Conservation (phyloP, 2,113 vertebrate species). For the Tachycineta bicolor region DNA sequence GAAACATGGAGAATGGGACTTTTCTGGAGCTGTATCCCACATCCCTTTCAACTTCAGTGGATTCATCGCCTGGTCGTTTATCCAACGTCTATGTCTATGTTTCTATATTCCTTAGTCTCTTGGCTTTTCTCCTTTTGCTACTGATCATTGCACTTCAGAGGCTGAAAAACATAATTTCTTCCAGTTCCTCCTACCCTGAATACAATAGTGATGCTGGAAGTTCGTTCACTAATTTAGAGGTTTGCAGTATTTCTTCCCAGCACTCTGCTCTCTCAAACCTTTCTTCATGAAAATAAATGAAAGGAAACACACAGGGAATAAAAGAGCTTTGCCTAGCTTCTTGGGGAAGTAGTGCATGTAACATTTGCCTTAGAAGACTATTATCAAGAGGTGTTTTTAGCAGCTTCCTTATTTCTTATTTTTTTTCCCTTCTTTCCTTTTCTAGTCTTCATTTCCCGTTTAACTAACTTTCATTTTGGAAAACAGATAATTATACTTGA, state of each 20-base stretch:
- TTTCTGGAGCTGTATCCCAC: conserved; percentile 88
- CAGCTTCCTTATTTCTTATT: not conserved
- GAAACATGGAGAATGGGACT: conserved; percentile 82
- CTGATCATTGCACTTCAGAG: conserved; percentile 93
- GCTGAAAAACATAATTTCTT: conserved; percentile 96
- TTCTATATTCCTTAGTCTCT: conserved; percentile 93
- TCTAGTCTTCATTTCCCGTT: not conserved
- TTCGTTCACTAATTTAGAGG: conserved; percentile 97
- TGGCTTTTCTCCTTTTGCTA: conserved; percentile 91
- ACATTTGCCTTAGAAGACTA: conserved; percentile 31
- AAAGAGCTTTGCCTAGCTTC: not conserved
- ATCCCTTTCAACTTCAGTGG: conserved; percentile 84
- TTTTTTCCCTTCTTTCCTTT: not conserved
- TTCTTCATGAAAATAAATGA: conserved; percentile 79
- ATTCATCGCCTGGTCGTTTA: conserved; percentile 75
- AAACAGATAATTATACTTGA: not conserved
- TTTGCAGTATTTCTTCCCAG: conserved; percentile 93
- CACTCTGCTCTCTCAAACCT: conserved; percentile 89
- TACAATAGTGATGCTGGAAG: conserved; percentile 90
- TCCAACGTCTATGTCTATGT: conserved; percentile 92
- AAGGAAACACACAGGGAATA: not conserved
- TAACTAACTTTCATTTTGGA: conserved; percentile 22
- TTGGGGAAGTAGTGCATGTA: conserved; percentile 20
- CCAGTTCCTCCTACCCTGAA: conserved; percentile 90
- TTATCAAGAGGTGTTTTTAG: conserved; percentile 24